Conservation (phyloP, 2,113 vertebrate species). For the Petromus typicus region DNA sequence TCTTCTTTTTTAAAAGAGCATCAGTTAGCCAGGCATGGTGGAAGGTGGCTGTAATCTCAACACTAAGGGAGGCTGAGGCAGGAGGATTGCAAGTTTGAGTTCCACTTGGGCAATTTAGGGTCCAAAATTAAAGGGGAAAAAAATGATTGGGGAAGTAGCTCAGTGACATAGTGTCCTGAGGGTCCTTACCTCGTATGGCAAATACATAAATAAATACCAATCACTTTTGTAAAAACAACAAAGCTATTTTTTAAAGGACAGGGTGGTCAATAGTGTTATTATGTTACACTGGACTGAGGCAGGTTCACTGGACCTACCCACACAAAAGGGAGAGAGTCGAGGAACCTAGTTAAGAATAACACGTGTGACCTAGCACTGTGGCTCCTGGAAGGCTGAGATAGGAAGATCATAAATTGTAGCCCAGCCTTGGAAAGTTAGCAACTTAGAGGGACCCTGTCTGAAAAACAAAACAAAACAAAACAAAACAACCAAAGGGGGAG, state of each 20-base stretch:
- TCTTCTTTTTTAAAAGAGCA: not conserved
- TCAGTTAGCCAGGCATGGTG: not conserved
- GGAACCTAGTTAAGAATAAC: not conserved
- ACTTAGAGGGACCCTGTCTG: not conserved
- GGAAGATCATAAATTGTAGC: not conserved
- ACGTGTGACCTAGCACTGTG: not conserved
- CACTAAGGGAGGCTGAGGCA: not conserved
- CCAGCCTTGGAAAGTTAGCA: not conserved
- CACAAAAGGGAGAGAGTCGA: not conserved
- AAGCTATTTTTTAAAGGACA: not conserved
- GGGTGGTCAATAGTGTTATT: not conserved
- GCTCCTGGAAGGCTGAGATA: not conserved
- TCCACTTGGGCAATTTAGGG: not conserved
- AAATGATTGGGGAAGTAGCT: not conserved
- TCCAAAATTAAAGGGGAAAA: not conserved
- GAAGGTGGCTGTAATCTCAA: not conserved
- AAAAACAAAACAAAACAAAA: not conserved
- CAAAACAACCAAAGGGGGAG: not conserved
- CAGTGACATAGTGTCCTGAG: not conserved
- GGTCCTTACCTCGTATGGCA: not conserved
- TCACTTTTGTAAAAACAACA: slow-evolving; percentile 25
- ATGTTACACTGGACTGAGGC: not conserved
- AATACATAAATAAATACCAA: not conserved
- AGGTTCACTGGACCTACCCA: not conserved
- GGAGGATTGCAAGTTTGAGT: not conserved